phyloP scores from a whole-genome alignment of 2,113 vertebrate genomes.

The Struthidea cinerea region DNA sequence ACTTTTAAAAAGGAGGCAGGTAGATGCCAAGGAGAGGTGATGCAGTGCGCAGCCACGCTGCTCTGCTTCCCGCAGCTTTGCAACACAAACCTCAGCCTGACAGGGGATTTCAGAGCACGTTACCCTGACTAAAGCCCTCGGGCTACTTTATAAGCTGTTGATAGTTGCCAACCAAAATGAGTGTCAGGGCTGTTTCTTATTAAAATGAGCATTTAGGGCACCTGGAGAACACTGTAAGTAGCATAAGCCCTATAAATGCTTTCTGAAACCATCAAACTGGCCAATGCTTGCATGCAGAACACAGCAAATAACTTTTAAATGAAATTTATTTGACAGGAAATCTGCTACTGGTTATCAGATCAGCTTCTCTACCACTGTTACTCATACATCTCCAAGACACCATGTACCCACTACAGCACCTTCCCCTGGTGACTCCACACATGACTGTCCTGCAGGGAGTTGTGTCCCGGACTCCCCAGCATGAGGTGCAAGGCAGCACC shows the following conservation, averaged over 20 bases:
- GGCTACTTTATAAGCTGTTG: neutral
- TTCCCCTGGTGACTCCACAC: neutral
- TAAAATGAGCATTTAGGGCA: neutral
- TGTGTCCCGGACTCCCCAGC: neutral
- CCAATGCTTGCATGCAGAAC: neutral
- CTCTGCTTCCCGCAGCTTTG: neutral
- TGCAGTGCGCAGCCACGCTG: neutral
- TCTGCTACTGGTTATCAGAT: neutral
- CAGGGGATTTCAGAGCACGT: neutral
- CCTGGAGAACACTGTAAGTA: neutral
- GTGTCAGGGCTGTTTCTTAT: neutral
- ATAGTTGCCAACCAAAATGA: constrained; percentile 10
- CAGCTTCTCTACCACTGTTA: neutral
- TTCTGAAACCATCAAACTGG: neutral
- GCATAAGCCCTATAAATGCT: neutral
- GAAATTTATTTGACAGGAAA: neutral
- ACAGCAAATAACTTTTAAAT: neutral
- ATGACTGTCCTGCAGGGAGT: accelerated
- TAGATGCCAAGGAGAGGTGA: neutral
- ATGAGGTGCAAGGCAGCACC: neutral
- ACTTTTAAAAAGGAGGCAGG: neutral
- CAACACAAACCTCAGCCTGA: neutral
- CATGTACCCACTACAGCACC: accelerated
- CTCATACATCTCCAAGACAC: neutral
- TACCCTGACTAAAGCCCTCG: neutral